Evolutionary conservation across 2,888 invertebrate genomes (phyloP).

Genomic region (Synanthedon myopaeformis): DNA sequence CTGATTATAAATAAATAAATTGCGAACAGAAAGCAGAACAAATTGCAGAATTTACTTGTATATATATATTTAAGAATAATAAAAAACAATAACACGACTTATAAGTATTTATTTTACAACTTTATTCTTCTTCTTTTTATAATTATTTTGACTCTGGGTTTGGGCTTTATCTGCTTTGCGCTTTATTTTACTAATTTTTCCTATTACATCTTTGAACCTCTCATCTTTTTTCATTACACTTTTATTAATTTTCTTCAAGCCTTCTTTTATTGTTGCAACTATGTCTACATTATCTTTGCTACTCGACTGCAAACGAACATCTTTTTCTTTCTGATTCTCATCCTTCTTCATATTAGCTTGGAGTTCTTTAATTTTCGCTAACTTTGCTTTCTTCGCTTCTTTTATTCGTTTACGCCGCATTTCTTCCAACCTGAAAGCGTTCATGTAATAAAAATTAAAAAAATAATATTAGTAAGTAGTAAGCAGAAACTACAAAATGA

Average conservation of each 20-base stretch:
- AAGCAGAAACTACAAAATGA: no score
- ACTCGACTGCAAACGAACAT: conserved; percentile 19
- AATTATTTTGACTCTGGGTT: conserved; percentile 4
- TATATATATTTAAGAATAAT: no score
- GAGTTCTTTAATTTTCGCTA: conserved; percentile 45
- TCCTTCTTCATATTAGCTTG: conserved; percentile 36
- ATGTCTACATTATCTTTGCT: conserved; percentile 26
- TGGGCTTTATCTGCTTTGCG: conserved; percentile 46
- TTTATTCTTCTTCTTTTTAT: background rate
- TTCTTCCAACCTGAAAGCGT: conserved; percentile 42
- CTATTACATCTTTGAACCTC: conserved; percentile 57
- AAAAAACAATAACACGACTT: no score
- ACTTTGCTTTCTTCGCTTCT: conserved; percentile 51
- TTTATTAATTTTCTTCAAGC: conserved; percentile 51
- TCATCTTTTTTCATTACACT: conserved; percentile 59
- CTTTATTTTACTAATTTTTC: conserved; percentile 55
- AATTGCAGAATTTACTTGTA: no score
- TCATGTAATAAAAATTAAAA: background rate
- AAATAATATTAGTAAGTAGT: background rate
- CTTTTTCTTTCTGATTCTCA: conserved; percentile 11
- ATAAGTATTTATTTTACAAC: no score
- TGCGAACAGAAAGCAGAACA: no score
- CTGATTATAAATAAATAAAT: no score
- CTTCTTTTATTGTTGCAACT: conserved; percentile 41
- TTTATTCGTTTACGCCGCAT: conserved; percentile 54